Evolutionary conservation across 2,888 invertebrate genomes (phyloP).

Genomic region (Zelleria hepariella): DNA sequence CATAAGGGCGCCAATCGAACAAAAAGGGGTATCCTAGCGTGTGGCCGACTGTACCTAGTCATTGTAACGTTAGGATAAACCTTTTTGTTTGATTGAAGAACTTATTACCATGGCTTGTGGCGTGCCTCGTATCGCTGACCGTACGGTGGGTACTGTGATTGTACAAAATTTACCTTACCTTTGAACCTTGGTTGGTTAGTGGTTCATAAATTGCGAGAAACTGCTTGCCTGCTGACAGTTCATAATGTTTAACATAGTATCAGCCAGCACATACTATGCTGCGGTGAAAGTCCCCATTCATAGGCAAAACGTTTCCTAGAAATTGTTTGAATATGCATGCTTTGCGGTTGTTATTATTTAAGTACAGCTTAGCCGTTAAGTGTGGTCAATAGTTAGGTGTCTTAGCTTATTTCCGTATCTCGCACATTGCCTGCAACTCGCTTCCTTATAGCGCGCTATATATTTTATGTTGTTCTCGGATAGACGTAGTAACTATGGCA

Average conservation of each 20-base stretch:
- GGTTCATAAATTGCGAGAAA: background rate
- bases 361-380: background rate
- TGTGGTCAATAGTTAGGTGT: background rate
- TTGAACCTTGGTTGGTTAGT: no score
- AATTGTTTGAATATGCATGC: background rate
- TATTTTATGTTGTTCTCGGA: background rate
- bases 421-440: background rate
- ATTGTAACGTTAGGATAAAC: no score
- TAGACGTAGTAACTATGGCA: background rate
- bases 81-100: no score
- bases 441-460: background rate
- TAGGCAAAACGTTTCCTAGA: slow-evolving; percentile 1
- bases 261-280: slow-evolving; percentile 19
- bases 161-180: no score
- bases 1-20: no score
- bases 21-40: no score
- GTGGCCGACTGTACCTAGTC: no score
- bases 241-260: background rate
- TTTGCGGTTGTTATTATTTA: background rate
- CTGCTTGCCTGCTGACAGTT: background rate
- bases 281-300: slow-evolving; percentile 1
- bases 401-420: background rate
- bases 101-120: no score
- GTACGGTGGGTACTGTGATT: no score
- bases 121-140: no score